Base-by-base conservation (phyloP, 2,113 vertebrate species). In the Galbula dea region DNA sequence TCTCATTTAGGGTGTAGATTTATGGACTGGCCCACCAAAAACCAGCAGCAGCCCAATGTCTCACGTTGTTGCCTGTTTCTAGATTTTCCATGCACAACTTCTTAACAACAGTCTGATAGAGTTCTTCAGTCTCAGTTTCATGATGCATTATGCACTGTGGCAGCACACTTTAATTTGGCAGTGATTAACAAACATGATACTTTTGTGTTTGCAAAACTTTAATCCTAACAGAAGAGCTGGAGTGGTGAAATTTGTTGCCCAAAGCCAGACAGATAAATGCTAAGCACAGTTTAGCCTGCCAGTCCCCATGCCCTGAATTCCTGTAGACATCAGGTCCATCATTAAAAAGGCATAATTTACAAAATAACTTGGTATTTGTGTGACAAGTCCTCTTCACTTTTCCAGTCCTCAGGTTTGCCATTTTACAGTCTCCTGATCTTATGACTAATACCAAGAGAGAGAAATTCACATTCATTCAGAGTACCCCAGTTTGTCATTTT, bases 71-170 rank as follows among this genome's bases (percentile, higher is more conserved):
- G 34, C 24, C 26, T 19, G 1, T 62, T 85, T 46, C 41, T 73
- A 7, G 10, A 39, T 84, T 41, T 82, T 41, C 46, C 24, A 34
- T 7, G 20, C 34, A 17, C 22, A 61, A 16, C n/a, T 73, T 45
- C 46, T 61, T 14, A 66, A 51, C 72, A 63, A 20, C n/a, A 69
- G 16, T 48, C 62, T 18, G 41, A 13, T 14, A 11, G n/a, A 36
- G 27, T 83, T 85, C 34, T 51, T 76, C 34, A 46, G n/a, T 73
- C 86, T 81, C 36, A 8, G 3, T 76, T 75, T 41, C 6, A 0
- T 6, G 11, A 12, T 23, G 24, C 19, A 15, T 46, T 62, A 3
- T 6, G 48, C 1, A 0, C 49, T 69, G n/a, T 73, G 78, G 12
- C n/a, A 78, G 36, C 45, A 48, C 36, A 5, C 45, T 59, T 67